phyloP scores from a whole-genome alignment of 2,888 invertebrate species.

The Barypeithes pellucidus region DNA sequence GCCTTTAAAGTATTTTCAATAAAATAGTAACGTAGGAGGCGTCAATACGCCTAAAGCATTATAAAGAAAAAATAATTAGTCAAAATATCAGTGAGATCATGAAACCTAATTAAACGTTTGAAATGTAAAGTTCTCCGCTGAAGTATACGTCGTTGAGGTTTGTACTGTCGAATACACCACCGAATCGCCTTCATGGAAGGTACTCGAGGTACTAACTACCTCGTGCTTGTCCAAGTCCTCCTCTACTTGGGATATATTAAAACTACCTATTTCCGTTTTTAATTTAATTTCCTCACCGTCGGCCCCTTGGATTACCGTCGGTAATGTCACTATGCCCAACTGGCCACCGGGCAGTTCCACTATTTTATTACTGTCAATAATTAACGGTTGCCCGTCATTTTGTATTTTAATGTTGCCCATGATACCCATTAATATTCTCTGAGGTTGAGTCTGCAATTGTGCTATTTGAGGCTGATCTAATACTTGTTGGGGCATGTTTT shows the following conservation, averaged over 20 bases:
- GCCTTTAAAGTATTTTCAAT: not conserved
- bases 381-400: conserved; percentile 59
- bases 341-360: conserved; percentile 60
- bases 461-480: conserved; percentile 39
- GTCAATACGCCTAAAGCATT: not conserved
- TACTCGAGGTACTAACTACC: conserved; percentile 46
- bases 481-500: conserved; percentile 30
- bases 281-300: conserved; percentile 61
- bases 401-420: conserved; percentile 63
- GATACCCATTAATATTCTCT: conserved; percentile 60
- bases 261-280: conserved; percentile 59
- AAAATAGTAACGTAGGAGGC: not conserved
- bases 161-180: conserved; percentile 50
- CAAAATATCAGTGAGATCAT: conserved; percentile 28
- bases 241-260: conserved; percentile 56
- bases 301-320: conserved; percentile 59
- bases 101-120: conserved; percentile 51
- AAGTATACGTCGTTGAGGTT: conserved; percentile 52
- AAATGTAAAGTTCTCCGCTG: conserved; percentile 53
- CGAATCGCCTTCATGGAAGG: conserved; percentile 49
- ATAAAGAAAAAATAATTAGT: not conserved
- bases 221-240: conserved; percentile 56
- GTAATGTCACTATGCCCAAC: conserved; percentile 56
- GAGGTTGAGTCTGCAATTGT: conserved; percentile 56
- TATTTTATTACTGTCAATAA: conserved; percentile 64